phyloP scores from a whole-genome alignment of 2,797 vertebrate genomes.

The Rhodeus uyekii region DNA sequence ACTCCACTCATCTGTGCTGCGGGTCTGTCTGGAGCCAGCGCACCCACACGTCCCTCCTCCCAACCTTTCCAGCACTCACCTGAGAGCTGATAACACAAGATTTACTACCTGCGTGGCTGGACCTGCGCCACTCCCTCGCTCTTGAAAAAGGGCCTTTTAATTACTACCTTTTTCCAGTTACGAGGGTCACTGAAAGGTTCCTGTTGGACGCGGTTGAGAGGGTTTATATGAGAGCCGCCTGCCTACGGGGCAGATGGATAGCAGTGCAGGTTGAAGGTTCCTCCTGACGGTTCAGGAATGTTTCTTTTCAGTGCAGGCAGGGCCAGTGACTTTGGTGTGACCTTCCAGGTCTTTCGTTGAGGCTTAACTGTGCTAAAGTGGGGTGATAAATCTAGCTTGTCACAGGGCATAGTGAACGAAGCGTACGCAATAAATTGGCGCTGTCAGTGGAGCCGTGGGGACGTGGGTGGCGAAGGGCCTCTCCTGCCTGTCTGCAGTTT shows the following conservation, averaged over 20 bases:
- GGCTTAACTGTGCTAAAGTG: constrained; percentile 52
- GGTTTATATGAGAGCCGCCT: constrained; percentile 67
- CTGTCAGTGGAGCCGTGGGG: constrained; percentile 63
- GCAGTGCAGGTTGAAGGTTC: constrained; percentile 49
- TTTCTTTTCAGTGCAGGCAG: constrained; percentile 50
- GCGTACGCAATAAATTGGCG: constrained; percentile 83
- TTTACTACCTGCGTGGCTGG: constrained; percentile 69
- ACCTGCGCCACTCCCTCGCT: constrained; percentile 57
- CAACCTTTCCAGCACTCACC: constrained; percentile 56
- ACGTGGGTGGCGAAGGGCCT: constrained; percentile 66
- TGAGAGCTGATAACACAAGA: constrained; percentile 60
- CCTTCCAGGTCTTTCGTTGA: constrained; percentile 54
- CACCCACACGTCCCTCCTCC: constrained; percentile 55
- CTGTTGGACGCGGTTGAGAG: constrained; percentile 71
- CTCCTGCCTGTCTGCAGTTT: constrained; percentile 45
- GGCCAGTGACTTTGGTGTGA: constrained; percentile 59
- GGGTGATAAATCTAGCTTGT: constrained; percentile 72
- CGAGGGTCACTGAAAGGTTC: constrained; percentile 74
- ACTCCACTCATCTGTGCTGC: constrained; percentile 52
- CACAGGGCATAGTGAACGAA: constrained; percentile 81
- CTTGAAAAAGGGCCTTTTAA: constrained; percentile 70
- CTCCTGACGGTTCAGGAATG: constrained; percentile 54
- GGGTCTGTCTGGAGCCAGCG: constrained; percentile 63
- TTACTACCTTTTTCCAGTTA: constrained; percentile 75
- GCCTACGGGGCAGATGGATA: constrained; percentile 51